phyloP scores from a whole-genome alignment of 1,140 invertebrate species.

The Drosophila bocki region DNA sequence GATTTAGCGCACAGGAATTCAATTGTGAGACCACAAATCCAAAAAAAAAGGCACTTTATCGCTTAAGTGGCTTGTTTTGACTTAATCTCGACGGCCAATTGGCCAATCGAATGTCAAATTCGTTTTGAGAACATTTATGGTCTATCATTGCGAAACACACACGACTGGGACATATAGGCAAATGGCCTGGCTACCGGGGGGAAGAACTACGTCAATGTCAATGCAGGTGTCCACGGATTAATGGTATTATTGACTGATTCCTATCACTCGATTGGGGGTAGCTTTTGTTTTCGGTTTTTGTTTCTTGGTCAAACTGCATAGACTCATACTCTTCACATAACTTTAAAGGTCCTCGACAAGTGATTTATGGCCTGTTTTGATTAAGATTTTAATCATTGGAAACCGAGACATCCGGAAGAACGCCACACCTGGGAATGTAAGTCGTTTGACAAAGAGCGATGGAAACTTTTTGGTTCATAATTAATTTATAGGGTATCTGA shows the following conservation, averaged over 20 bases:
- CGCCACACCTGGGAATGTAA: not conserved
- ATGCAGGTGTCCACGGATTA: conserved; percentile 47
- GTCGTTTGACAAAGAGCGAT: not conserved
- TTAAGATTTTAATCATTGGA: conserved; percentile 17
- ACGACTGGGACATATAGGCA: conserved; percentile 31
- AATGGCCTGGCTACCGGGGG: conserved; percentile 19
- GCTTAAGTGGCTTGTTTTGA: conserved; percentile 50
- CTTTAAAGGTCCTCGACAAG: not conserved
- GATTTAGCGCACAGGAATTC: conserved; percentile 35
- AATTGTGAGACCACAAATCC: conserved; percentile 12
- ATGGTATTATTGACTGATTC: conserved; percentile 24
- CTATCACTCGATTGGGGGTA: conserved; percentile 40
- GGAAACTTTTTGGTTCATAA: conserved; percentile 1
- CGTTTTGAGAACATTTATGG: conserved; percentile 47
- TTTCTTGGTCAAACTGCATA: not conserved
- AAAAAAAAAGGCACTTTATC: conserved; percentile 9
- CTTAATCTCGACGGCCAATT: conserved; percentile 62
- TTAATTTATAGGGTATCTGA: conserved; percentile 23
- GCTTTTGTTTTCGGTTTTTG: not conserved
- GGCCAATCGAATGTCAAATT: conserved; percentile 58
- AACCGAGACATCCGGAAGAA: not conserved
- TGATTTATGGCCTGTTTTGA: conserved; percentile 22
- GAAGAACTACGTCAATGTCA: conserved; percentile 31
- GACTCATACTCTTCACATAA: conserved; percentile 9
- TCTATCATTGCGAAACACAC: conserved; percentile 38